These are phyloP conservation scores for Anagrus nilaparvatae DNA, from an alignment of 1,140 invertebrate genomes.

Conservation along the genomic window DNA sequence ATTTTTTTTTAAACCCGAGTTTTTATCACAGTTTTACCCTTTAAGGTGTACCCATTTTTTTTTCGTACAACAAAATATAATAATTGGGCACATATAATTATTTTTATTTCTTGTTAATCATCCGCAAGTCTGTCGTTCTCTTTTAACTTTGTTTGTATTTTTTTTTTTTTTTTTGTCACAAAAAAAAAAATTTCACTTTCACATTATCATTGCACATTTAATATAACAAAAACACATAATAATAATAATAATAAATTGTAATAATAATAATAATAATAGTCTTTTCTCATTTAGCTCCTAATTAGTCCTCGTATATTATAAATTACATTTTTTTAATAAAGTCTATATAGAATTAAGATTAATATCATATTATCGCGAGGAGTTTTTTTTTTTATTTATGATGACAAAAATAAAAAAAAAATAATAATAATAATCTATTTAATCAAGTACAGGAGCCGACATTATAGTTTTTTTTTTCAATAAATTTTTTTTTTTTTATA, in stretches of 20 bases:
- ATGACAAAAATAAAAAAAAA: neutral
- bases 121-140: neutral
- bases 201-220: conserved; percentile 4
- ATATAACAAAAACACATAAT: conserved; percentile 6
- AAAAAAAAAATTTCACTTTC: conserved; percentile 3
- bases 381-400: conserved; percentile 2
- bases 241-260: no score
- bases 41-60: conserved; percentile 19
- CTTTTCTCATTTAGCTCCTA: no score
- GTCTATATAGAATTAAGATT: conserved; percentile 4
- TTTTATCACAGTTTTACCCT: conserved; percentile 31
- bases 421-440: no score
- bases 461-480: conserved; percentile 2
- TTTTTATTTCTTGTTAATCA: conserved; percentile 5
- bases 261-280: no score
- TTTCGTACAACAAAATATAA: conserved; percentile 14
- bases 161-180: neutral
- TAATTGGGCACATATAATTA: conserved; percentile 3
- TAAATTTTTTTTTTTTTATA: conserved; percentile 17
- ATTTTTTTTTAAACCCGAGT: conserved; percentile 22
- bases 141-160: conserved; percentile 9
- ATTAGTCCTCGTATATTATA: conserved; percentile 10
- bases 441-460: conserved; percentile 1
- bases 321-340: conserved; percentile 7
- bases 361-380: no score